These are phyloP conservation scores for Paramuricea clavata DNA, from an alignment of 92 coral and sea anemone genomes.

Conservation along the genomic window DNA sequence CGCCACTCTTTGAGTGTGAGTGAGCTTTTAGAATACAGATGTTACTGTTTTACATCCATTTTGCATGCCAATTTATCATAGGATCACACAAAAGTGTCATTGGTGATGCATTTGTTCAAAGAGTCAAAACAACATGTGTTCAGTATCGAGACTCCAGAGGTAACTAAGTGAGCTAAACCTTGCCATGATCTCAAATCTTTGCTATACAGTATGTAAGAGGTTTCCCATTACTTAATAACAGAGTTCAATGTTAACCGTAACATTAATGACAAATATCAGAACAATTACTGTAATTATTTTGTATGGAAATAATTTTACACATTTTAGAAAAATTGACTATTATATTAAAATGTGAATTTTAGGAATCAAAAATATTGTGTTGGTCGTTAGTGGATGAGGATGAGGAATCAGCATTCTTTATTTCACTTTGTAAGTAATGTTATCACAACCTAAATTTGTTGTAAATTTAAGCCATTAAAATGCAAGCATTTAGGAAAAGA, in stretches of 20 bases:
- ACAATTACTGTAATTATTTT: no score
- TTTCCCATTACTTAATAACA: no score
- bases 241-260: no score
- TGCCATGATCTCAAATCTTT: not conserved
- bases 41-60: not conserved
- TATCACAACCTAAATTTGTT: not conserved
- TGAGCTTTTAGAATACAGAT: no score
- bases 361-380: constrained; percentile 25
- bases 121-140: constrained; percentile 4
- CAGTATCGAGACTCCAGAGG: not conserved
- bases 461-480: not conserved
- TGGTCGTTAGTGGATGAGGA: constrained; percentile 27
- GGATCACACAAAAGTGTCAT: not conserved
- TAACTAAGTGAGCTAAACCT: not conserved
- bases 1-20: no score
- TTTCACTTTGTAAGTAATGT: constrained; percentile 37
- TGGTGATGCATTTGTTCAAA: constrained; percentile 23
- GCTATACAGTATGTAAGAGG: no score
- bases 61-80: not conserved
- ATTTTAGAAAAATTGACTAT: not conserved
- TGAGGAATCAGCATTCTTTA: not conserved
- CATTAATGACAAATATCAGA: no score
- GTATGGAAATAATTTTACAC: no score
- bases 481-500: no score
- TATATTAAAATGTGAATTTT: not conserved